Conservation (phyloP, 2,113 vertebrate genomes). For the Hyla sarda region DNA sequence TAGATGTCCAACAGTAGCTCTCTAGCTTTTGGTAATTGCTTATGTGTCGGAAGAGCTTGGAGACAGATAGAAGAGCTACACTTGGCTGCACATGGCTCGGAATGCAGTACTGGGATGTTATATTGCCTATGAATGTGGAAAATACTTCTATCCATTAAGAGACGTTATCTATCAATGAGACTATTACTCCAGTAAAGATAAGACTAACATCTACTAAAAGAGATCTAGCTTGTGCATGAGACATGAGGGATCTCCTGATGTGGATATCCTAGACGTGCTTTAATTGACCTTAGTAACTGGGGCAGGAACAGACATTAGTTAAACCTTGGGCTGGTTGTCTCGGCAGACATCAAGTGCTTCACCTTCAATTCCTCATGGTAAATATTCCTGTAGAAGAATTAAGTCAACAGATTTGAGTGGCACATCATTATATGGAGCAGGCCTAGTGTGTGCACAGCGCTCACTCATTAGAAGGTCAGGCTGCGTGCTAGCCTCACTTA, state of each 20-base stretch:
- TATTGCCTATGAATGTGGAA: background rate
- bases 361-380: constrained; percentile 45
- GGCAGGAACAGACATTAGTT: constrained; percentile 48
- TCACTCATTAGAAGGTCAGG: constrained; percentile 46
- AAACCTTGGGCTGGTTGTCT: constrained; percentile 27
- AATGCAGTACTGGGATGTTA: background rate
- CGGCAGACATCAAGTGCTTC: constrained; percentile 15
- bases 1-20: background rate
- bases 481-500: constrained; percentile 29
- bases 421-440: constrained; percentile 41
- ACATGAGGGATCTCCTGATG: constrained; percentile 20
- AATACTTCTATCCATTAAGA: constrained; percentile 8
- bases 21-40: constrained; percentile 1
- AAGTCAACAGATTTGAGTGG: constrained; percentile 51
- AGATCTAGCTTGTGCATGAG: constrained; percentile 21
- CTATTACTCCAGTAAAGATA: constrained; percentile 14
- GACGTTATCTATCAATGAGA: constrained; percentile 25
- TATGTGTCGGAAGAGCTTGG: constrained; percentile 27
- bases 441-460: background rate
- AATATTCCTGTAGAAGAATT: constrained; percentile 31
- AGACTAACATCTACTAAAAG: constrained; percentile 24
- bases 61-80: background rate
- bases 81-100: constrained; percentile 11
- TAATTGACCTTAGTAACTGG: constrained; percentile 45
- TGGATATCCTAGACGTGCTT: constrained; percentile 44